Evolutionary conservation across 2,888 invertebrate genomes (phyloP), one percentile per base, ranked within the genome.

Genomic region (Callinectes sapidus): DNA sequence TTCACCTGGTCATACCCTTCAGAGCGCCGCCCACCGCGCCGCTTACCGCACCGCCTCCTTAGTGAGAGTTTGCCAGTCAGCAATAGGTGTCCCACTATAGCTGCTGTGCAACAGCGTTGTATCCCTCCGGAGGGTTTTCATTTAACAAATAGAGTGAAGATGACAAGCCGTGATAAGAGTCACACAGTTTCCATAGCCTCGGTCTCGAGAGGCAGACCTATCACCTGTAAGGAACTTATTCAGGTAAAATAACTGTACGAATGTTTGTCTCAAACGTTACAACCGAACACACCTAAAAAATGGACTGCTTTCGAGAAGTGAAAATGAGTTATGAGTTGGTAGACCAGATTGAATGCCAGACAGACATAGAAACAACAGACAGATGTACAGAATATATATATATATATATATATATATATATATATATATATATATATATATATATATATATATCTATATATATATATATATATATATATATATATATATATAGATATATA

Each of bases 331-430:
- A 48, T 10, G 10, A 48, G 10, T 48, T 5, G 48, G 10, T 10
- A 48, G 8, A 48, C 48, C 88, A 88, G 14, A 14, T 55, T 18
- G 6, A 88, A 3, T 5, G 23, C 8, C 39, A 39, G 18, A 42
- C 28, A 35, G 42, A 88, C 88, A 88, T n/a, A n/a, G n/a, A n/a
- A n/a, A n/a, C n/a, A 1, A 88, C 23, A 48, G 42, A 88, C 54
- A 48, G 18, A 88, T 5, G 10, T 18, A 88, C 0, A 42, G 8
- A 42, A 55, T 55, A 55, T 55, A 55, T 55, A 55, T 55, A 55
- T 55, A 55, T 55, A 55, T 55, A 55, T 16, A 55, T 16, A 55
- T 55, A 55, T 55, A 55, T 55, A 55, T 55, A 55, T 55, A 55
- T 55, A 55, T 55, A 55, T 55, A 55, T 55, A 55, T 55, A 55